Base-by-base conservation (phyloP, 2,888 invertebrate genomes). In the Melinopterus prodromus region DNA sequence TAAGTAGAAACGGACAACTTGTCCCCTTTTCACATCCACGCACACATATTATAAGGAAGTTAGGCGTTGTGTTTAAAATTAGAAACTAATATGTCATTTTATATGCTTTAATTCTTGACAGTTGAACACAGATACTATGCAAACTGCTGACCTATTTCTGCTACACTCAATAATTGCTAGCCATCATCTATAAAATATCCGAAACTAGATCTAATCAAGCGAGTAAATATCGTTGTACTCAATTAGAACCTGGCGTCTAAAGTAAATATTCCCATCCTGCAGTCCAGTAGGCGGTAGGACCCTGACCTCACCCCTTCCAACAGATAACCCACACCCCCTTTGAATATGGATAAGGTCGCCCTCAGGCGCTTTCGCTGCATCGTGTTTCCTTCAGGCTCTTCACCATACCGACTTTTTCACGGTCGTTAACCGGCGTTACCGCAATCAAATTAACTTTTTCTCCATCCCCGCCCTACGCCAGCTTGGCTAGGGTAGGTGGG, bases 381-480 rank as follows among this genome's bases (percentile, higher is more conserved):
- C 53, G 53, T 9, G 53, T 53, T 53, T 53, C 53, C 53, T 53
- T 53, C 53, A 53, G 53, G 9, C 53, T 9, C 53, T 53, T 53
- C 53, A 53, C 53, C 53, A 53, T 4, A 53, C 9, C 74, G 74
- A 36, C 74, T 74, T 74, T 74, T 74, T 74, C 74, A 37, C 36
- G 36, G 74, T 37, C 74, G 37, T 74, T 74, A 74, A 74, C 74
- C 74, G 36, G 74, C 74, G 74, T 35, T 35, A 74, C 74, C 74
- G 74, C 74, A 74, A 74, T 74, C 74, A 74, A 74, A 74, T 74
- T 74, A 74, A 74, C 74, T 74, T 74, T 74, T 74, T 74, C 74
- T 6, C 74, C 35, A 36, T 35, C 74, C 26, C 9, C 36, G n/a
- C 7, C 37, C 74, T 71, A 16, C 5, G 16, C 71, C 53, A 12